Evolutionary conservation across 2,888 invertebrate genomes (phyloP).

Genomic region (Agrilus biguttatus): DNA sequence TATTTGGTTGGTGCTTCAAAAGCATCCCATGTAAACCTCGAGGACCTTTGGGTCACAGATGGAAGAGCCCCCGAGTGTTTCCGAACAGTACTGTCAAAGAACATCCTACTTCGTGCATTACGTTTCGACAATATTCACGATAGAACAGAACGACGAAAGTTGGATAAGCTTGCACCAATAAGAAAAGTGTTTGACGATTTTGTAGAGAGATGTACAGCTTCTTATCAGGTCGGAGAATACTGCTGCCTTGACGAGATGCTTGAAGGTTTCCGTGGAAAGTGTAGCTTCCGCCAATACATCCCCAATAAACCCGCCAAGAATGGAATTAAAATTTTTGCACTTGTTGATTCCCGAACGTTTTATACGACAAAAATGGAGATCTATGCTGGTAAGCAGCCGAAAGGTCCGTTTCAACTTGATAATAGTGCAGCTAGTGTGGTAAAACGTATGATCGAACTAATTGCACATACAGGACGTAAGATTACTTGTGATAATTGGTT

Average conservation of each 20-base stretch:
- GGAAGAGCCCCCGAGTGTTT: slow-evolving; percentile 1
- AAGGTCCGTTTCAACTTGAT: not conserved
- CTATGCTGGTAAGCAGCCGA: slow-evolving; percentile 7
- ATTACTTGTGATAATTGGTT: slow-evolving; percentile 8
- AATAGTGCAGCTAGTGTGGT: slow-evolving; percentile 6
- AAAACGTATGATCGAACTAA: slow-evolving; percentile 4
- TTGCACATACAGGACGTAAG: slow-evolving; percentile 9
- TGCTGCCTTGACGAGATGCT: too few species aligned
- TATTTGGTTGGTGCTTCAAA: slow-evolving; percentile 1
- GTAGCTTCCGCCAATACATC: slow-evolving; percentile 9
- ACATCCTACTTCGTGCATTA: not conserved
- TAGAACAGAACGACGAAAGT: not conserved
- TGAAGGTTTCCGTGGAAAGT: too few species aligned
- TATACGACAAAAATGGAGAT: slow-evolving; percentile 8
- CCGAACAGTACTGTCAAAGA: not conserved
- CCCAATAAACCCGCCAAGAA: slow-evolving; percentile 11
- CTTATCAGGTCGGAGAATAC: too few species aligned
- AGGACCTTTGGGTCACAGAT: slow-evolving; percentile 1
- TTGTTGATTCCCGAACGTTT: slow-evolving; percentile 4
- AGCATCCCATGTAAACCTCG: not conserved
- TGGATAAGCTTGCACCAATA: not conserved
- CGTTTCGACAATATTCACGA: not conserved
- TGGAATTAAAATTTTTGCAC: slow-evolving; percentile 7
- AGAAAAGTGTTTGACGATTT: slow-evolving; percentile 4
- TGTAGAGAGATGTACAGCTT: too few species aligned